These are phyloP conservation scores for Neodon shergylaensis DNA, from an alignment of 2,113 vertebrate species.

Conservation along the genomic window DNA sequence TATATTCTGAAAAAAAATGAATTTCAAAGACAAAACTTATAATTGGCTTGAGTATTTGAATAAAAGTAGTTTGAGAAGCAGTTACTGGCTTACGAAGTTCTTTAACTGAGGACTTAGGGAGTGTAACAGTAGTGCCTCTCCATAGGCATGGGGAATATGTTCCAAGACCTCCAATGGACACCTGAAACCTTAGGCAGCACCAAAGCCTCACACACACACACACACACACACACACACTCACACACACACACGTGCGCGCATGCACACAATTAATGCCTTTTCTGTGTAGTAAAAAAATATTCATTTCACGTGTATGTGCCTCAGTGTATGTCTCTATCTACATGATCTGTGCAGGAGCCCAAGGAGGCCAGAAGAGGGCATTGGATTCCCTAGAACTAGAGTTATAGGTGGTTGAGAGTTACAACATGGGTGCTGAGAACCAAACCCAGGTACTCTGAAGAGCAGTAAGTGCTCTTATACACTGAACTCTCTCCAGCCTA, in stretches of 20 bases:
- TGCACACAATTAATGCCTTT: neutral
- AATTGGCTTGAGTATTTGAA: neutral
- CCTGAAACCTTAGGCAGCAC: neutral
- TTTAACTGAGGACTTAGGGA: slow-evolving; percentile 6
- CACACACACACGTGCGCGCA: too few species aligned
- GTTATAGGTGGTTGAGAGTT: neutral
- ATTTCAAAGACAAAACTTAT: slow-evolving; percentile 60
- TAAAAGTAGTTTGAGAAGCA: slow-evolving; percentile 6
- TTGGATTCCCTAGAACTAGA: neutral
- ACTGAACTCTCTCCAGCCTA: neutral
- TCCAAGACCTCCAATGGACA: neutral
- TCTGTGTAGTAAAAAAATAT: neutral
- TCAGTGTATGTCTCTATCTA: neutral
- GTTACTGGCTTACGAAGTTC: neutral
- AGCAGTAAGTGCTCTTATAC: neutral
- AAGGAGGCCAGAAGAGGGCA: neutral
- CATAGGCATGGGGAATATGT: neutral
- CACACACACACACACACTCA: neutral
- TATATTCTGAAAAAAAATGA: slow-evolving; percentile 11
- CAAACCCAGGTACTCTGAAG: neutral
- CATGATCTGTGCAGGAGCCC: neutral
- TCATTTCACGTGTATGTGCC: neutral
- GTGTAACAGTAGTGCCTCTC: neutral
- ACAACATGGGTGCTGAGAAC: neutral
- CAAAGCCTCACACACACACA: neutral